Conservation (phyloP, 2,888 invertebrate genomes). For the Carcina quercana region DNA sequence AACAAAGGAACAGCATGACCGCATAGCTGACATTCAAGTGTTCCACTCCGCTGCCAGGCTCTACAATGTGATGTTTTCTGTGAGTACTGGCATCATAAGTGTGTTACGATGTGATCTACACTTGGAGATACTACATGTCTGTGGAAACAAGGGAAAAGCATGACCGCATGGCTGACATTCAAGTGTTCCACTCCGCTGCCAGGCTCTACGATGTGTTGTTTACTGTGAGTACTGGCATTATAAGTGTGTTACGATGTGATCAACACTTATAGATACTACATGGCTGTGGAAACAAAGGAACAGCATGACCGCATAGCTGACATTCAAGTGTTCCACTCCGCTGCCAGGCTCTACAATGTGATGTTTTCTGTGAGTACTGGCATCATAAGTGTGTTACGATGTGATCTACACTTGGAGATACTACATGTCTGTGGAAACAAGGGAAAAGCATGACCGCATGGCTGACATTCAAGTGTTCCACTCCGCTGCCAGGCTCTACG, state of each 20-base stretch:
- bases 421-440: slow-evolving; percentile 54
- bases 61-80: slow-evolving; percentile 54
- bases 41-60: slow-evolving; percentile 52
- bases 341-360: slow-evolving; percentile 49
- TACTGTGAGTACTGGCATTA: slow-evolving; percentile 45
- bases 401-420: too few relatives aligned
- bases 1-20: slow-evolving; percentile 51
- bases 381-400: too few relatives aligned
- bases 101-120: too few relatives aligned
- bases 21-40: slow-evolving; percentile 58
- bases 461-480: slow-evolving; percentile 61
- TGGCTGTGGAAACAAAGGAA: slow-evolving; percentile 49
- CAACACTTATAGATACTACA: too few relatives aligned
- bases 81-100: too few relatives aligned
- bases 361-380: slow-evolving; percentile 49
- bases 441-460: slow-evolving; percentile 59
- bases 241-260: too few relatives aligned
- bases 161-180: slow-evolving; percentile 58
- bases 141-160: slow-evolving; percentile 54
- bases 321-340: slow-evolving; percentile 53
- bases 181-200: slow-evolving; percentile 54
- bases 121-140: slow-evolving; percentile 52
- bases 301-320: slow-evolving; percentile 63
- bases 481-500: slow-evolving; percentile 47
- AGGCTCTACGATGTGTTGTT: slow-evolving; percentile 53